These are phyloP conservation scores for Lepus oiostolus DNA, from an alignment of 2,797 vertebrate genomes.

Conservation along the genomic window DNA sequence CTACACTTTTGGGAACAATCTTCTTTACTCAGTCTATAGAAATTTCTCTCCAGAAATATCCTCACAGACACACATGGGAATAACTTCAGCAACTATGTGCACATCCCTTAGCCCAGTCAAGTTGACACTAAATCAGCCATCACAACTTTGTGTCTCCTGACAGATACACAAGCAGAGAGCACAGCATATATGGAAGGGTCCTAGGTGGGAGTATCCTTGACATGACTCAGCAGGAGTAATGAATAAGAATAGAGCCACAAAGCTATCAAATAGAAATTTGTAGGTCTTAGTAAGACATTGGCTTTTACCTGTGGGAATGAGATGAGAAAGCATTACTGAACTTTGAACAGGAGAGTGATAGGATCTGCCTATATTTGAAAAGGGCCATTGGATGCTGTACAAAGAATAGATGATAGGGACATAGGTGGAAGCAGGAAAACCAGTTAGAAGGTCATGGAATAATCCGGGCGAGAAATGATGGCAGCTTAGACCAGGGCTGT, in stretches of 20 bases:
- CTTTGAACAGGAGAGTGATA: slow-evolving; percentile 7
- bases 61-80: not conserved
- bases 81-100: not conserved
- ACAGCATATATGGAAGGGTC: not conserved
- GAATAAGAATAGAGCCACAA: not conserved
- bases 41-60: not conserved
- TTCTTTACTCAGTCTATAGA: not conserved
- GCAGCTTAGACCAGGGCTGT: not conserved
- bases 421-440: not conserved
- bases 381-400: not conserved
- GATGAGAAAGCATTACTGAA: not conserved
- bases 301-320: slow-evolving; percentile 2
- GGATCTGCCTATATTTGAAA: not conserved
- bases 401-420: not conserved
- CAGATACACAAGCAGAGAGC: not conserved
- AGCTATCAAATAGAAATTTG: not conserved
- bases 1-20: not conserved
- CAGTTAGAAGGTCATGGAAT: not conserved
- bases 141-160: not conserved
- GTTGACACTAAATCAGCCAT: not conserved
- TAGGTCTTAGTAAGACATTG: not conserved
- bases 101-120: not conserved
- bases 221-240: not conserved
- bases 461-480: not conserved
- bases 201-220: not conserved